A percentile compares a stretch with the other conserved stretches of the same genome.
Evolutionary conservation across 2,888 invertebrate species (phyloP).

Genomic region (Aproaerema taeniolella): DNA sequence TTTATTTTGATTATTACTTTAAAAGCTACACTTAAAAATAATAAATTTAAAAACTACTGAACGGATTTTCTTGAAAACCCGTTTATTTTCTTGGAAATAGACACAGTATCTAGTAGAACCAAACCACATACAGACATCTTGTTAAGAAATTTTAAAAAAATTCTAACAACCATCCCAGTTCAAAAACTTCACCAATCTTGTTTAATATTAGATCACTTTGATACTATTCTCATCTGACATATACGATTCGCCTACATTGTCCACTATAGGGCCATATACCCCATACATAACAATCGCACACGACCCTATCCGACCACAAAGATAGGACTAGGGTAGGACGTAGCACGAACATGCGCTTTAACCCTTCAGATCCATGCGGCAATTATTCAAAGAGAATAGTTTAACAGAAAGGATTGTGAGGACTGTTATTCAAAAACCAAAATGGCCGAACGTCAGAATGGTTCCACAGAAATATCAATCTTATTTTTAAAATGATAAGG

Average conservation of each 20-base stretch:
- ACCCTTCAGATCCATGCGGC: constrained; percentile 76
- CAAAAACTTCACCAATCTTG: no score
- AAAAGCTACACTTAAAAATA: no score
- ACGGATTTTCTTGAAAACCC: no score
- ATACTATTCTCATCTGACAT: no score
- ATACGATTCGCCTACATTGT: not conserved
- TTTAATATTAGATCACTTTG: no score
- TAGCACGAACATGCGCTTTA: constrained; percentile 68
- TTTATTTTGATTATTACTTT: not conserved
- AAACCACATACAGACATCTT: no score
- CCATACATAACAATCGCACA: constrained; percentile 16
- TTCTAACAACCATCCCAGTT: no score
- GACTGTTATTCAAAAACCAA: constrained; percentile 29
- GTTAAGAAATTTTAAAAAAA: no score
- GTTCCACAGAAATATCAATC: constrained; percentile 17
- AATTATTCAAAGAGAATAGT: constrained; percentile 79
- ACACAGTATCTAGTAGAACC: no score
- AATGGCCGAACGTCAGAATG: constrained; percentile 24
- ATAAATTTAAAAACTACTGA: no score
- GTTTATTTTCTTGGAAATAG: not conserved
- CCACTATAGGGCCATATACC: constrained; percentile 12
- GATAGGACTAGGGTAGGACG: constrained; percentile 62
- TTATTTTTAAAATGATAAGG: constrained; percentile 11
- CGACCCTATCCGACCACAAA: constrained; percentile 56
- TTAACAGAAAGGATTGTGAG: constrained; percentile 77